Evolutionary conservation across 2,888 invertebrate genomes (phyloP).

Genomic region (Cinara cedri): DNA sequence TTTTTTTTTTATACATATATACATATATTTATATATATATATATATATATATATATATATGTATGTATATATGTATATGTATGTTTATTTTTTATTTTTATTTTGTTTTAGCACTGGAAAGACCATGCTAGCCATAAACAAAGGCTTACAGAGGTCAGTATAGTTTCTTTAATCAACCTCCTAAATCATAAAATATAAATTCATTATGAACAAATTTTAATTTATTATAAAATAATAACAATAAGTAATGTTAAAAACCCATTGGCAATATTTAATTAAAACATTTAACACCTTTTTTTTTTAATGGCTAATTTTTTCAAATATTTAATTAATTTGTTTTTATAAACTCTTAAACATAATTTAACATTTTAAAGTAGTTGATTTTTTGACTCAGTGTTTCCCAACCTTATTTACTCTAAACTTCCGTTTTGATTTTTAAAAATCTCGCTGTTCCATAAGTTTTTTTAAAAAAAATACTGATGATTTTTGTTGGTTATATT

Average conservation of each 20-base stretch:
- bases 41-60: conserved; percentile 44
- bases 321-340: too few species aligned
- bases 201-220: background rate
- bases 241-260: background rate
- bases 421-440: too few species aligned
- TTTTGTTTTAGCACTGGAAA: conserved; percentile 78
- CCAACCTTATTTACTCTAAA: too few species aligned
- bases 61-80: conserved; percentile 62
- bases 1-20: conserved; percentile 62
- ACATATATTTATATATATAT: conserved; percentile 62
- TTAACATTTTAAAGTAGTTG: too few species aligned
- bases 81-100: conserved; percentile 65
- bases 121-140: conserved; percentile 83
- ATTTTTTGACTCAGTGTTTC: too few species aligned
- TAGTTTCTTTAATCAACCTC: conserved; percentile 59
- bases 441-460: too few species aligned
- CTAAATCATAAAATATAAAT: conserved; percentile 6
- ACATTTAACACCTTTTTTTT: too few species aligned
- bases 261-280: background rate
- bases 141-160: conserved; percentile 81
- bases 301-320: too few species aligned
- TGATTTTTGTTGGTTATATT: too few species aligned
- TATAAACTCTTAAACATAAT: too few species aligned
- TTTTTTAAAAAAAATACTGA: too few species aligned
- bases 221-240: background rate